Conservation (phyloP, 2,797 vertebrate species). For the Heterohyrax brucei region DNA sequence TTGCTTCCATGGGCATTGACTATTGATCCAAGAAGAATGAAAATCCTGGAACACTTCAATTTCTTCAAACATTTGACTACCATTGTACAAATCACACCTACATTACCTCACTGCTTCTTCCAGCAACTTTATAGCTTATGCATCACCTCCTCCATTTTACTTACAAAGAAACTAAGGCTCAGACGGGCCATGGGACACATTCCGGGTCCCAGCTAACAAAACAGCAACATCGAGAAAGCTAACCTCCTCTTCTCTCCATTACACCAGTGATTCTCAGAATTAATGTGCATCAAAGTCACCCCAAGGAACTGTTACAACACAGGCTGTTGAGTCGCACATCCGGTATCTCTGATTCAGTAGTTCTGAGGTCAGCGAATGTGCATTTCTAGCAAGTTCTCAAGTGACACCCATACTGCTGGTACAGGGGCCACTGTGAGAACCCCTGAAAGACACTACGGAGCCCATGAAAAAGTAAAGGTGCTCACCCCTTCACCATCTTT, state of each 20-base stretch:
- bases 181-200: background rate
- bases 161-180: background rate
- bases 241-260: background rate
- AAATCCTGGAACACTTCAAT: background rate
- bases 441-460: rapidly evolving
- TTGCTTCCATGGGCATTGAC: background rate
- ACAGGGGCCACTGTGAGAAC: background rate
- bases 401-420: background rate
- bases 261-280: background rate
- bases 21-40: background rate
- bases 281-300: background rate
- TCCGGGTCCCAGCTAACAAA: background rate
- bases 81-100: background rate
- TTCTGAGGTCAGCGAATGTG: background rate
- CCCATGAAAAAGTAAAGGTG: background rate
- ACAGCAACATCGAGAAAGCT: background rate
- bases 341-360: background rate
- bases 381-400: background rate
- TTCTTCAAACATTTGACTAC: background rate
- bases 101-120: background rate
- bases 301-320: background rate
- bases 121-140: background rate
- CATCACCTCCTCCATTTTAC: background rate
- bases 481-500: too few species aligned
- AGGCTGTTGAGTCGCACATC: background rate